Base-by-base conservation (phyloP, 2,888 invertebrate genomes). In the Coleophora deauratella region DNA sequence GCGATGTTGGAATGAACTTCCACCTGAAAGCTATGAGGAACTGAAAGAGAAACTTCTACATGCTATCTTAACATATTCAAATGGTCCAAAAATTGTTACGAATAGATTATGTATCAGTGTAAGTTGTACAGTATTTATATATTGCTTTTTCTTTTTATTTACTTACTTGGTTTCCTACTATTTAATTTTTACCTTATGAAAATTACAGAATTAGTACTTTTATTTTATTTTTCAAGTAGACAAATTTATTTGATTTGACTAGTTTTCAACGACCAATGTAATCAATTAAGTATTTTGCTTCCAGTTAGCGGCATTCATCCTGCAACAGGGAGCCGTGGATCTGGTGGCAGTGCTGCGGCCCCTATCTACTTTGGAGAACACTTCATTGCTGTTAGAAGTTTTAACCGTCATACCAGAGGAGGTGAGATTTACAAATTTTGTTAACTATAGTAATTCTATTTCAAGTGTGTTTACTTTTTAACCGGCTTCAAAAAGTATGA, bases 51-150 rank as follows among this genome's bases (percentile, higher is more conserved):
- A 93, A 62, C 87, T 97, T 44, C 76, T 97, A 10, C 91, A 93
- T 64, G 89, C 91, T 39, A 90, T 95, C 41, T 88, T 94, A 46
- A 89, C 88, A 50, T 94, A 93, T 70, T 90, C 92, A 12, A 89
- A 88, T 63, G 94, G 95, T 10, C 95, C 95, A 9, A 95, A 94
- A 79, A 89, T 96, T 58, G 93, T 97, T 37, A 87, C 95, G 27
- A 94, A 94, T 63, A 89, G 95, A 59, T 86, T 97, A 44, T 96
- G 96, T 72, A 93, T 97, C 57, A 91, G 95, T 69, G 96, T 96
- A 85, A 89, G 90, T 88, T 44, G 8, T 21, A 4, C 3, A 4
- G 21, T 21, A 21, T 21, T 21, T 21, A 21, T 3, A 21, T 21
- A 3, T 21, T 33, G 12, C 13, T 30, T 31, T 38, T 27, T 40